A percentile compares a stretch with the other conserved stretches of the same genome.
phyloP scores from a whole-genome alignment of 2,888 invertebrate species.

The Cantharis rustica region DNA sequence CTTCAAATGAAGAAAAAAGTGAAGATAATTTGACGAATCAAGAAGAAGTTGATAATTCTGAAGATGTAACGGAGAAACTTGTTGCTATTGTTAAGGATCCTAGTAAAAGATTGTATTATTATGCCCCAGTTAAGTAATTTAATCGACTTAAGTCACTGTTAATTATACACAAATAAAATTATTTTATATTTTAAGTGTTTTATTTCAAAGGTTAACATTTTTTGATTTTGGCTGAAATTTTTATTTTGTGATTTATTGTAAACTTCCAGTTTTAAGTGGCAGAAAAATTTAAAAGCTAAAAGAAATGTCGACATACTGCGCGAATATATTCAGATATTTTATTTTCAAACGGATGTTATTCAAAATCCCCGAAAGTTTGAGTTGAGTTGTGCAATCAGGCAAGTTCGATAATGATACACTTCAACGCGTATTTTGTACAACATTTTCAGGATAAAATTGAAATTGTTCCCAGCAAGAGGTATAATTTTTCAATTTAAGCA shows the following conservation, averaged over 20 bases:
- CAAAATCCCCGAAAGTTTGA: too few relatives aligned
- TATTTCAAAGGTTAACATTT: neutral
- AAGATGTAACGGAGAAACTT: constrained; percentile 6
- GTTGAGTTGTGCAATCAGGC: too few relatives aligned
- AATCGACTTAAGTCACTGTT: neutral
- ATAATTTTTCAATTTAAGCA: too few relatives aligned
- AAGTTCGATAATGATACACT: too few relatives aligned
- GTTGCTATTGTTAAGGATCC: constrained; percentile 50
- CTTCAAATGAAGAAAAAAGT: constrained; percentile 8
- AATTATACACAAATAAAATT: neutral
- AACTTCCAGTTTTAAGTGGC: neutral
- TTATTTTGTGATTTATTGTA: neutral
- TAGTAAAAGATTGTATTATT: constrained; percentile 52
- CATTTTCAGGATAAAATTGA: too few relatives aligned
- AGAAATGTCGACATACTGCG: too few relatives aligned
- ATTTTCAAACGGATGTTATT: too few relatives aligned
- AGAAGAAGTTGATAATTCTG: neutral
- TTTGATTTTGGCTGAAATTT: neutral
- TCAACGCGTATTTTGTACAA: too few relatives aligned
- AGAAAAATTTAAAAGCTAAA: neutral
- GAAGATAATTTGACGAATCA: neutral
- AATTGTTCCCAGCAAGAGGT: too few relatives aligned
- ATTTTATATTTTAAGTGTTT: neutral
- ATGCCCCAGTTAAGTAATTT: constrained; percentile 43
- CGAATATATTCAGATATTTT: too few relatives aligned